Evolutionary conservation across 2,888 invertebrate species (phyloP).

Genomic region (Himalopsyche japonica): DNA sequence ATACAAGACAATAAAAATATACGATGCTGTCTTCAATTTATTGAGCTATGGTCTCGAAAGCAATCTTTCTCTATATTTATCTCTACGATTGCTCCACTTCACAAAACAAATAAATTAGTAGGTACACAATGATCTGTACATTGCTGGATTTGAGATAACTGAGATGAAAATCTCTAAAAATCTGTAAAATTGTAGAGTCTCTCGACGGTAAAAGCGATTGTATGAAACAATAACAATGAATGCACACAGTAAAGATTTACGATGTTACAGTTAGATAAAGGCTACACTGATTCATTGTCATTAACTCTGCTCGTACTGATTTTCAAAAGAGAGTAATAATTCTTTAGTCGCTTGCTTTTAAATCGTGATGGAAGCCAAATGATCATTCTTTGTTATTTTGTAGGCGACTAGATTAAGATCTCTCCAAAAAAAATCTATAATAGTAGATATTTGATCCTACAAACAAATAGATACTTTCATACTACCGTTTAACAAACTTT

Average conservation of each 20-base stretch:
- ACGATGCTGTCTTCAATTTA: neutral
- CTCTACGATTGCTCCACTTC: neutral
- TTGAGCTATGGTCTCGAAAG: neutral
- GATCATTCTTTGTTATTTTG: neutral
- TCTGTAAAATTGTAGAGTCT: neutral
- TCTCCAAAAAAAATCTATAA: neutral
- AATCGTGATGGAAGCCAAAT: neutral
- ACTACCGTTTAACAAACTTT: no score
- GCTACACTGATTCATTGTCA: neutral
- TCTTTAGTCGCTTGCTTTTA: neutral
- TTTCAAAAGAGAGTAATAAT: neutral
- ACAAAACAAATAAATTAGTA: neutral
- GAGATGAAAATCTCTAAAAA: neutral
- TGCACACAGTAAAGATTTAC: neutral
- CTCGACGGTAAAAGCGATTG: neutral
- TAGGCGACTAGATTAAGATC: neutral
- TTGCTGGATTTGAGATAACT: neutral
- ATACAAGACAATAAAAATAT: no score
- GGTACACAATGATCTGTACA: neutral
- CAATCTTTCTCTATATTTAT: neutral
- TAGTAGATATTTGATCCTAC: no score
- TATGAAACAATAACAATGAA: neutral
- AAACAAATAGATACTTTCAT: no score
- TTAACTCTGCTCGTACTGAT: neutral
- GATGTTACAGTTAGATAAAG: neutral